These are phyloP conservation scores for Oncorhynchus tshawytscha DNA, from an alignment of 2,113 vertebrate species.

Conservation along the genomic window DNA sequence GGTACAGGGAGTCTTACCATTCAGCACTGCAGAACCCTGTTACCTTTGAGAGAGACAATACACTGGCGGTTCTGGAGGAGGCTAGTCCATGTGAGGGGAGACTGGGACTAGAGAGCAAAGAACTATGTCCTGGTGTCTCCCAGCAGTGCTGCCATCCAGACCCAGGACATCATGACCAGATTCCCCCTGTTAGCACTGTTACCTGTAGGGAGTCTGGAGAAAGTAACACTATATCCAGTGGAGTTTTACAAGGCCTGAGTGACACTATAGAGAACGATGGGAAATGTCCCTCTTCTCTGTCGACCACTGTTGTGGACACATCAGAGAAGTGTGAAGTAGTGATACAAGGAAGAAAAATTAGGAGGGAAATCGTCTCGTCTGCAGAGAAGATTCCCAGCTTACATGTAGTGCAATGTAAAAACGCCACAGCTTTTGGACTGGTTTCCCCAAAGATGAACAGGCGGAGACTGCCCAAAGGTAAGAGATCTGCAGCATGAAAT, in stretches of 20 bases:
- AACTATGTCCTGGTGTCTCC: background rate
- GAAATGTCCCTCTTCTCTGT: conserved; percentile 62
- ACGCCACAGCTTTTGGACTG: conserved; percentile 70
- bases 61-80: conserved; percentile 69
- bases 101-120: conserved; percentile 19
- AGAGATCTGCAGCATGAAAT: background rate
- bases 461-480: conserved; percentile 78
- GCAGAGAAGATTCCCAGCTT: conserved; percentile 67
- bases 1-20: conserved; percentile 77
- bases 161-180: background rate
- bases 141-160: background rate
- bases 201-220: conserved; percentile 59
- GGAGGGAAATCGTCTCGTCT: conserved; percentile 45
- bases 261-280: conserved; percentile 15
- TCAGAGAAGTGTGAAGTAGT: conserved; percentile 80
- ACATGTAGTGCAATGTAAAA: conserved; percentile 78
- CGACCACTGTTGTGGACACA: conserved; percentile 68
- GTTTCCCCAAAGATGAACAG: conserved; percentile 80
- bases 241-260: conserved; percentile 22
- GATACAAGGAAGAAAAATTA: conserved; percentile 57
- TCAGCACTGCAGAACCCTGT: conserved; percentile 71
- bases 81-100: conserved; percentile 13
- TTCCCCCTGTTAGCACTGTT: background rate
- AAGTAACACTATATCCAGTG: conserved; percentile 20
- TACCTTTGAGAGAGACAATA: conserved; percentile 45